Base-by-base conservation (phyloP, 2,888 invertebrate species). In the Scaptomyza parva region DNA sequence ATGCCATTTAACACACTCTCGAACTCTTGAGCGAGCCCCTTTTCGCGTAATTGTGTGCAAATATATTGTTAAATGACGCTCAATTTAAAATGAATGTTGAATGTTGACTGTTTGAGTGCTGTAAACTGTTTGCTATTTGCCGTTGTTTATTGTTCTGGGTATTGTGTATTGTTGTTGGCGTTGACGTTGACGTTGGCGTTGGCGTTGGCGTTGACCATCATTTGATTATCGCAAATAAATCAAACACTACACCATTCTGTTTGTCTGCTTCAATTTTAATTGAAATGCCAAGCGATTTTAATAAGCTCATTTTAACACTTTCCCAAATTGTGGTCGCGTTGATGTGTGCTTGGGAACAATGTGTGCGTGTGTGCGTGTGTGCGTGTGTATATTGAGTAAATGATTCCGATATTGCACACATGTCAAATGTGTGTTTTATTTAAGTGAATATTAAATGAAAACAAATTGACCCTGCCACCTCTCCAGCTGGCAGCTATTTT, bases 371-470 rank as follows among this genome's bases (percentile, higher is more conserved):
- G 75, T 74, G 30, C 35, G 20, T 35, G 14, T 14, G 6, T 33
- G 12, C n/a, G 6, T 33, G 53, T 53, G 50, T 64, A 70, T 66
- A 62, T 75, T 62, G 18, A 39, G 63, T 44, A 80, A 72, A 81
- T 70, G 63, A 60, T 55, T 63, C n/a, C n/a, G n/a, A 69, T 65
- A 40, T 68, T 17, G 30, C 30, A 66, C 69, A 65, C 72, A 76
- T 74, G 71, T 71, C 59, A 76, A 82, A 82, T 82, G 80, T 82
- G 71, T 86, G 80, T 82, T 74, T 86, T 77, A 79, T 83, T 86
- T 86, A 82, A 82, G 77, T 82, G 81, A 83, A 82, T 86, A 76
- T 83, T 83, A 86, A 86, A 82, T 83, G 81, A 60, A 63, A 62
- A 53, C 59, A 83, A 76, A 82, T 75, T 50, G 74, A 51, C 47